These are phyloP conservation scores for Tupaia tana DNA, from an alignment of 2,113 vertebrate genomes.

Conservation along the genomic window DNA sequence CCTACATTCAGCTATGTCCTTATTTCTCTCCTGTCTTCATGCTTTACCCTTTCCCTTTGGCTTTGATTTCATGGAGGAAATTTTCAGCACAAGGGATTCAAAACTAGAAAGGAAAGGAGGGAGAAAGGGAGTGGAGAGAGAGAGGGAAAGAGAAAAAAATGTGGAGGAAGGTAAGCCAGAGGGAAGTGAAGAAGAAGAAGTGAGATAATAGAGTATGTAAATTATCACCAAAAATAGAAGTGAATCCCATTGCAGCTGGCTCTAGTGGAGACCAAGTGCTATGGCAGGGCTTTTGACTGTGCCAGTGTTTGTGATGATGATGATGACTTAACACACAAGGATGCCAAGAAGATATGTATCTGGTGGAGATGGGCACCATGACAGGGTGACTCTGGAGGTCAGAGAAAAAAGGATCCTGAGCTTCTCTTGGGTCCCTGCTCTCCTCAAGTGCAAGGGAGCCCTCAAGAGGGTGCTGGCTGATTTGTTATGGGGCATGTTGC, in stretches of 20 bases:
- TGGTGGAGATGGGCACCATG: neutral
- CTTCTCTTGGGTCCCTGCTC: neutral
- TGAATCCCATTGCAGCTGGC: rapidly evolving
- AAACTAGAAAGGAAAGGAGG: neutral
- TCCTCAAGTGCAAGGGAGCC: neutral
- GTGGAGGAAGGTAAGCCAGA: neutral
- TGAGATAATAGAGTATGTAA: rapidly evolving
- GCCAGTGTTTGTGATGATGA: rapidly evolving
- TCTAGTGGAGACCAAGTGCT: neutral
- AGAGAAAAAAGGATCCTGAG: neutral
- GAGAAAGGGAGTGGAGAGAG: neutral
- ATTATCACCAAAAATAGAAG: neutral
- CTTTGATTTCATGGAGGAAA: neutral
- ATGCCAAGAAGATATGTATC: rapidly evolving
- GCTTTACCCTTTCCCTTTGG: no score
- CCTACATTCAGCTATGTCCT: neutral
- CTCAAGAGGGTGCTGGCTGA: neutral
- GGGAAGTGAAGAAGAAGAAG: neutral
- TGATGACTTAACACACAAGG: neutral
- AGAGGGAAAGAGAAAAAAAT: neutral
- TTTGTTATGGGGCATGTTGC: rapidly evolving
- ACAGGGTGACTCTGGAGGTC: neutral
- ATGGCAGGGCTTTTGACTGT: rapidly evolving
- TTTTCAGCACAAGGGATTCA: neutral
- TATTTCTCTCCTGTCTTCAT: rapidly evolving